Evolutionary conservation across 2,888 invertebrate species (phyloP).

Genomic region (Eugnorisma glareosa): DNA sequence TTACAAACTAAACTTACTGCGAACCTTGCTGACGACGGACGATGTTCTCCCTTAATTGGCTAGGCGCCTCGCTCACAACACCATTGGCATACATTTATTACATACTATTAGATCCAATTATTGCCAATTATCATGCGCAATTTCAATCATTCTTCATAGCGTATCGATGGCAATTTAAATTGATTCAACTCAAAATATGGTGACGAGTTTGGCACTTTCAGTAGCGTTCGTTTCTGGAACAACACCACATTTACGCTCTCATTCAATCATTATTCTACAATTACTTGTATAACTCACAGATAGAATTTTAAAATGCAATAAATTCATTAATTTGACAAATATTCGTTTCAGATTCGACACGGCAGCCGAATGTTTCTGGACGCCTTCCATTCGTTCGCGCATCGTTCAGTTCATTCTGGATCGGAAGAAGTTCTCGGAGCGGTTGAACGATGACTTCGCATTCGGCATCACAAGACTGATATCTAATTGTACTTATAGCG

Average conservation of each 20-base stretch:
- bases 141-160: not conserved
- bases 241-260: not conserved
- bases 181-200: not conserved
- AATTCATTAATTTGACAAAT: not conserved
- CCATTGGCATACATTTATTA: not conserved
- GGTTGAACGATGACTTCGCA: constrained; percentile 92
- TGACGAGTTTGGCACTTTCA: not conserved
- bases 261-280: not conserved
- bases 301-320: not conserved
- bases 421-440: constrained; percentile 94
- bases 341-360: constrained; percentile 93
- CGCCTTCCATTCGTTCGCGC: constrained; percentile 95
- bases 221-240: not conserved
- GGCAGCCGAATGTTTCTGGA: constrained; percentile 95
- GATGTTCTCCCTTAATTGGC: not conserved
- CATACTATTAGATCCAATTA: constrained; percentile 20
- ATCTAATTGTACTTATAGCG: constrained; percentile 93
- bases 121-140: constrained; percentile 16
- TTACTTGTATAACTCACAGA: not conserved
- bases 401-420: constrained; percentile 98
- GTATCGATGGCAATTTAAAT: not conserved
- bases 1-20: not conserved
- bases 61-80: not conserved
- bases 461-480: constrained; percentile 95
- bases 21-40: not conserved